A percentile compares a stretch with the other conserved stretches of the same genome.
These are phyloP conservation scores for Tapirus terrestris DNA, from an alignment of 2,113 vertebrate species.

Conservation along the genomic window DNA sequence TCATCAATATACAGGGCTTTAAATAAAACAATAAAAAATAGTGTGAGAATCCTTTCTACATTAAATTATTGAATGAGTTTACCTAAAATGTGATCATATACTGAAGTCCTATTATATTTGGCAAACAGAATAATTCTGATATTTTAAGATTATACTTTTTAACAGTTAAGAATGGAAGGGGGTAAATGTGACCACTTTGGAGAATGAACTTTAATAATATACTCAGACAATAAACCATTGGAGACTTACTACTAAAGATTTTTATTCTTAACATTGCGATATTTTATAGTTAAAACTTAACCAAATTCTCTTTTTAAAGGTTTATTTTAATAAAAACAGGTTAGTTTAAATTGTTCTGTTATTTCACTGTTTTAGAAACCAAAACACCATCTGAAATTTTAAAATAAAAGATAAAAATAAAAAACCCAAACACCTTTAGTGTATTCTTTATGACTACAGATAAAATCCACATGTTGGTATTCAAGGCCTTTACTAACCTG, in stretches of 20 bases:
- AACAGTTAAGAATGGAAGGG: background rate
- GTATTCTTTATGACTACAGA: background rate
- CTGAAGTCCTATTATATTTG: background rate
- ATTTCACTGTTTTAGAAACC: background rate
- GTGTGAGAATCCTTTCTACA: background rate
- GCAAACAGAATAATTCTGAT: background rate
- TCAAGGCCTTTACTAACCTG: background rate
- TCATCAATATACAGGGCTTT: constrained; percentile 97
- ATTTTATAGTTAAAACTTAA: constrained; percentile 11
- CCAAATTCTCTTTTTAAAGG: background rate
- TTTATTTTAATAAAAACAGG: background rate
- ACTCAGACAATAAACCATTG: background rate
- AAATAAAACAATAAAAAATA: constrained; percentile 46
- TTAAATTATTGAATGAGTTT: background rate
- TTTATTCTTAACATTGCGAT: background rate
- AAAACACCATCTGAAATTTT: background rate
- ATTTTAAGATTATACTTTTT: background rate
- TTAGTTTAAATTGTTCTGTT: background rate
- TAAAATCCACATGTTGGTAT: background rate
- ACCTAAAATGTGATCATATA: background rate
- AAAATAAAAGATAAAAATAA: background rate
- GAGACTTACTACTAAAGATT: background rate
- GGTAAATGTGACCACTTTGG: background rate
- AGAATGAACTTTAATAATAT: background rate
- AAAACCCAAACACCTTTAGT: background rate